Conservation (phyloP, 2,113 vertebrate genomes). For the Microtus richardsoni region DNA sequence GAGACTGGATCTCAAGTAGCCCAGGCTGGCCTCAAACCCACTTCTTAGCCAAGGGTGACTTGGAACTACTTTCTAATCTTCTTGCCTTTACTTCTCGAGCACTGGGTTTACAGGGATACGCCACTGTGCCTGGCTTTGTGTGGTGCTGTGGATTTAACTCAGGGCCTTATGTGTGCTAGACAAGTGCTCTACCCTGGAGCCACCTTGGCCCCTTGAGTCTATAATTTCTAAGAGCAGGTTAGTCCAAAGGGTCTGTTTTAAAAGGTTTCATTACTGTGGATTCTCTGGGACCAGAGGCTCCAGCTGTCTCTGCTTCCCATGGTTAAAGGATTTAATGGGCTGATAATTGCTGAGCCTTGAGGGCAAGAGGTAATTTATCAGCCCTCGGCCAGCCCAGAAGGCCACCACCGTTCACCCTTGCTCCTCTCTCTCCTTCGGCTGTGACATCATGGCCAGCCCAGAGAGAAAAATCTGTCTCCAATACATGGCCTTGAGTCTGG, state of each 20-base stretch:
- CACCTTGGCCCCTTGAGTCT: not conserved
- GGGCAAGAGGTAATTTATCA: constrained; percentile 51
- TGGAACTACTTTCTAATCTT: not conserved
- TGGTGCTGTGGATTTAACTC: not conserved
- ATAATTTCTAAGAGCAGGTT: not conserved
- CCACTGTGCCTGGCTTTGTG: too few relatives aligned
- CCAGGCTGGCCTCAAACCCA: not conserved
- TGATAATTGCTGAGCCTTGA: not conserved
- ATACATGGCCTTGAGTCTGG: not conserved
- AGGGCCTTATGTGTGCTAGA: not conserved
- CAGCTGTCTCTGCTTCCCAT: not conserved
- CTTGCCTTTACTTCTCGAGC: not conserved
- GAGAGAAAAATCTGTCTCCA: constrained; percentile 27
- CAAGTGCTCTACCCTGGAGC: not conserved
- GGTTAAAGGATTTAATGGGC: not conserved
- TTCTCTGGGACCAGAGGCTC: not conserved
- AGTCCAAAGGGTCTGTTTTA: not conserved
- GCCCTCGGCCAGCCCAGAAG: constrained; percentile 18
- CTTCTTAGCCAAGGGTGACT: not conserved
- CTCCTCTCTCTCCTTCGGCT: not conserved
- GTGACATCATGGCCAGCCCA: not conserved
- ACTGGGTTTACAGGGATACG: not conserved
- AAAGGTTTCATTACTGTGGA: not conserved
- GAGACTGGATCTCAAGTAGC: not conserved
- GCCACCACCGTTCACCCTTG: not conserved